Conservation (phyloP, 1,140 invertebrate genomes). For the Cephus cinctus region DNA sequence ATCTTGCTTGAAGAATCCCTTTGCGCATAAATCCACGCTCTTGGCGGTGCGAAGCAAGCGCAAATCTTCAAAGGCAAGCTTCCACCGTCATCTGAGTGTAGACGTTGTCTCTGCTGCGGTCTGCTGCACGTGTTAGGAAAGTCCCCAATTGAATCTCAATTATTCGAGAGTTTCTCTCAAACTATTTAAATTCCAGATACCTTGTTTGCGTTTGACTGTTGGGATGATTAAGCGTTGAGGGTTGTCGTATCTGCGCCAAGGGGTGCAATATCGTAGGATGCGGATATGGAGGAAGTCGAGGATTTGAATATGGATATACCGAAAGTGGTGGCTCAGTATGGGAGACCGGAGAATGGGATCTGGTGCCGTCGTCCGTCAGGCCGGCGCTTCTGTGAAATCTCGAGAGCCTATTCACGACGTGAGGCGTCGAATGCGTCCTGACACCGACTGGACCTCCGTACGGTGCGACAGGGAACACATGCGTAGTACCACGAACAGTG, state of each 20-base stretch:
- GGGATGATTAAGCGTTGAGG: conserved; percentile 58
- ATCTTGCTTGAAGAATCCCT: conserved; percentile 57
- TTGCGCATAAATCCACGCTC: conserved; percentile 71
- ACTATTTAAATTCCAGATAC: conserved; percentile 38
- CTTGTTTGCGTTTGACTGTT: conserved; percentile 57
- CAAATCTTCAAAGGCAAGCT: conserved; percentile 70
- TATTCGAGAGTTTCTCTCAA: too few species aligned
- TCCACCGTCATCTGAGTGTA: conserved; percentile 67
- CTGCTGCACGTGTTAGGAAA: conserved; percentile 23
- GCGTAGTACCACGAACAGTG: conserved; percentile 93
- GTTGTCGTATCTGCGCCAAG: conserved; percentile 83
- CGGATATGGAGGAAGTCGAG: conserved; percentile 85
- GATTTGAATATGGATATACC: conserved; percentile 80
- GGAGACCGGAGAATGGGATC: conserved; percentile 74
- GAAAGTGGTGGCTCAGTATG: conserved; percentile 56
- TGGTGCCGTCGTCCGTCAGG: conserved; percentile 69
- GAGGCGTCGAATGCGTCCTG: conserved; percentile 87
- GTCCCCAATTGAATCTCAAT: too few species aligned
- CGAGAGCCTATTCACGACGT: conserved; percentile 93
- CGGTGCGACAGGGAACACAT: conserved; percentile 96
- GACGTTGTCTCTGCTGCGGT: conserved; percentile 60
- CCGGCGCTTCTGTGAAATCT: conserved; percentile 95
- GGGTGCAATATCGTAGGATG: conserved; percentile 77
- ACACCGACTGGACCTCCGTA: conserved; percentile 91
- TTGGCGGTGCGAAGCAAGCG: conserved; percentile 72